Conservation (phyloP, 2,888 invertebrate genomes). For the Neoitamus cyanurus region DNA sequence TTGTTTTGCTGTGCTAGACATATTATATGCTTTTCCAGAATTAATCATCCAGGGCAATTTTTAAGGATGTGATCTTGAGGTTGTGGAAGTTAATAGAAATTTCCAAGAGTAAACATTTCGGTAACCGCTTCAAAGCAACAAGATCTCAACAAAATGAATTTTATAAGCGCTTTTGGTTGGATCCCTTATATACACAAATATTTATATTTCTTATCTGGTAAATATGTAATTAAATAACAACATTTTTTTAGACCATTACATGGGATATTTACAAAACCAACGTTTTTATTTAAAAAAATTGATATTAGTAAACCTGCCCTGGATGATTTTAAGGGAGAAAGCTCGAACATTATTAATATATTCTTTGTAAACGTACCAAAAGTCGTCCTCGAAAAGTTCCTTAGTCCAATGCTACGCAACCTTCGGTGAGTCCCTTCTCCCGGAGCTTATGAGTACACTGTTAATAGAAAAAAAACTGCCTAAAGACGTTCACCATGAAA, state of each 20-base stretch:
- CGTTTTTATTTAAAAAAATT: no score
- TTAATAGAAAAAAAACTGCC: slow-evolving; percentile 8
- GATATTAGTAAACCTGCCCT: background rate
- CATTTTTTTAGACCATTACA: background rate
- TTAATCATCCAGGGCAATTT: background rate
- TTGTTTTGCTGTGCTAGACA: background rate
- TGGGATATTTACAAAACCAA: background rate
- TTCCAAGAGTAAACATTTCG: no score
- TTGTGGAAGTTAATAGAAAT: no score
- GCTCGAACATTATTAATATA: background rate
- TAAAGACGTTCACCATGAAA: background rate
- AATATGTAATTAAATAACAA: background rate
- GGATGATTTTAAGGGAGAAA: background rate
- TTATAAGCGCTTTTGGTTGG: background rate
- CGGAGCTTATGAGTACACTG: background rate
- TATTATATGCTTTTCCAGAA: background rate
- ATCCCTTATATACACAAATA: background rate
- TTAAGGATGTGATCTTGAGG: no score
- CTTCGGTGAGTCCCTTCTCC: background rate
- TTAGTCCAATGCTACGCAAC: background rate
- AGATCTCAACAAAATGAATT: background rate
- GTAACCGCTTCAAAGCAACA: background rate
- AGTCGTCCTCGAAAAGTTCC: background rate
- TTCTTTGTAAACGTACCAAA: background rate
- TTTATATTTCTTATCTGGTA: background rate